These are phyloP conservation scores for Cerastis rubricosa DNA, from an alignment of 2,888 invertebrate genomes.

Conservation along the genomic window DNA sequence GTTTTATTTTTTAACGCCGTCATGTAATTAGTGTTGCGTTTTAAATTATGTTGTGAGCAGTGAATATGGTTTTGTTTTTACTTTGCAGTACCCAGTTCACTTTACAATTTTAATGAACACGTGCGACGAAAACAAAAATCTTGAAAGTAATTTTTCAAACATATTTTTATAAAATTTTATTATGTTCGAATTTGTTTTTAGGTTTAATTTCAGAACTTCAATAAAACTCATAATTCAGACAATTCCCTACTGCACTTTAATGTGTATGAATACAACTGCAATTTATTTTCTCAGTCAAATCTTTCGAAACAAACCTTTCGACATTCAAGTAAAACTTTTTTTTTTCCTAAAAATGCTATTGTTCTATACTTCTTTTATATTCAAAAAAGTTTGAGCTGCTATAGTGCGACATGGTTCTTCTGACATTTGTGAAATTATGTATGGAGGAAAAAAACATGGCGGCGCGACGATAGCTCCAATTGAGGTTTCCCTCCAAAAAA, in stretches of 20 bases:
- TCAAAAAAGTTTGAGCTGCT: not conserved
- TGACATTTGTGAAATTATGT: not conserved
- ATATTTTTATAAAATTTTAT: not conserved
- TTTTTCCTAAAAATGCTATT: not conserved
- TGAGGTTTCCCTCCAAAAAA: not conserved
- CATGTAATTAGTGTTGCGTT: conserved; percentile 53
- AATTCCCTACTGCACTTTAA: not conserved
- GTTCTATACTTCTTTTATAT: not conserved
- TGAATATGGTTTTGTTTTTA: conserved; percentile 16
- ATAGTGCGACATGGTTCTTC: not conserved
- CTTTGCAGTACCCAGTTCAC: not conserved
- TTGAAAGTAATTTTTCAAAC: not conserved
- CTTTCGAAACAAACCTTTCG: not conserved
- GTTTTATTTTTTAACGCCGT: conserved; percentile 35
- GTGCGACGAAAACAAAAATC: not conserved
- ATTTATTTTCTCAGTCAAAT: not conserved
- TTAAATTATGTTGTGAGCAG: conserved; percentile 26
- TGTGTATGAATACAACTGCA: not conserved
- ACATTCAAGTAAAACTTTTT: not conserved
- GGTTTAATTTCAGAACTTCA: too few relatives aligned
- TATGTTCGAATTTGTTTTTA: too few relatives aligned
- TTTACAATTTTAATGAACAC: conserved; percentile 8
- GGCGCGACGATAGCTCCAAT: not conserved
- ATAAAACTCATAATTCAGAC: too few relatives aligned
- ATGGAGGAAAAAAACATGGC: not conserved